Evolutionary conservation across 2,797 vertebrate species (phyloP).

Genomic region (Syncerus caffer): DNA sequence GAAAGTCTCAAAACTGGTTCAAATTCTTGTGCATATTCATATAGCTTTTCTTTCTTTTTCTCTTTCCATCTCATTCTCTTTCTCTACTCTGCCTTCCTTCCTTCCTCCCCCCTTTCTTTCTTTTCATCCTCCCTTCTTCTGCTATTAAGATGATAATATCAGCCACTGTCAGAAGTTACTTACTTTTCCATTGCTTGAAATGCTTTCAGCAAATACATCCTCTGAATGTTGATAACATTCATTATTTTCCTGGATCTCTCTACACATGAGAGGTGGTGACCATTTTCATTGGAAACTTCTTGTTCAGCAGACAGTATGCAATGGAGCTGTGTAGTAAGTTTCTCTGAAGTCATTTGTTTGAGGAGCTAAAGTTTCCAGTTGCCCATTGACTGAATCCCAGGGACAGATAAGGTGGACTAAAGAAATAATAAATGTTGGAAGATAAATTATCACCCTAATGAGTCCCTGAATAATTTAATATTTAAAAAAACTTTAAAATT

Average conservation of each 20-base stretch:
- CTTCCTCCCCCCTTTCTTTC: background rate
- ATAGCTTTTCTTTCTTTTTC: background rate
- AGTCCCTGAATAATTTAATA: background rate
- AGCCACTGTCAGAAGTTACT: background rate
- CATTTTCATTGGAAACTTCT: background rate
- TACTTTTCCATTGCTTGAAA: background rate
- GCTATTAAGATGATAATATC: background rate
- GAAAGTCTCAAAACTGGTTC: background rate
- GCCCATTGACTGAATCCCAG: background rate
- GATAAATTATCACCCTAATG: background rate
- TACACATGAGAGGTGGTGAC: background rate
- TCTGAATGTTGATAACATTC: background rate
- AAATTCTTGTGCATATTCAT: background rate
- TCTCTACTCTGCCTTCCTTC: background rate
- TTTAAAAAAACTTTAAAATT: background rate
- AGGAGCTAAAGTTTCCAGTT: background rate
- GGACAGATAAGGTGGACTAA: background rate
- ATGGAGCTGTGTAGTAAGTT: background rate
- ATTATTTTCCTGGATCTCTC: background rate
- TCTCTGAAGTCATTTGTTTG: slow-evolving; percentile 1
- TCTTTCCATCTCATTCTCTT: background rate
- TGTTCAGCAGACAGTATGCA: background rate
- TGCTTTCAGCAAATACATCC: background rate
- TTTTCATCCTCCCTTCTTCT: background rate
- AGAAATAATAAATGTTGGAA: background rate